Evolutionary conservation across 2,888 invertebrate genomes (phyloP), one percentile per base, ranked within the genome.

Genomic region (Galerucella nymphaeae): DNA sequence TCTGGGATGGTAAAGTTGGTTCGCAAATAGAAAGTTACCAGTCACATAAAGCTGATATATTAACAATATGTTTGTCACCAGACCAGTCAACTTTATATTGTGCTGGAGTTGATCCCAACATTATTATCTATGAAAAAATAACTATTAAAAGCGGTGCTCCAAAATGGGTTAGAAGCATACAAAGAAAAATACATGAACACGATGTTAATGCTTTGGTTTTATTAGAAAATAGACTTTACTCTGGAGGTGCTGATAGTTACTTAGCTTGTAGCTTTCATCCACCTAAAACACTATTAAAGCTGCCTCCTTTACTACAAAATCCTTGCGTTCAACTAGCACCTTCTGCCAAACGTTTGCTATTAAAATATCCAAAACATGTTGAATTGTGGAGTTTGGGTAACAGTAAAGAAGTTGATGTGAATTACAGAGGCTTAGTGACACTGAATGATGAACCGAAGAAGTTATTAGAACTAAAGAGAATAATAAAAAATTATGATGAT

Each of bases 1-100:
- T 98, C 83, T 98, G 97, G 97, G 96, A 97, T 88, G 93, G 94
- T 13, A 89, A 89, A 72, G 86, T 91, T 68, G 97, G 96, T 11
- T 91, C 94, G 10, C 90, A 94, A 82, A 90, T 95, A 72, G 94
- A 94, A 85, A 91, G 92, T 75, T 92, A 93, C 78, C 91, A 93
- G 78, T 93, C 93, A 62, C 94, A 97, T 82, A 92, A 92, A 80
- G 93, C 94, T 0, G 96, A 96, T 86, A 92, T 98, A 57, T 87
- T 96, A 45, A 87, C 93, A 1, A 83, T 97, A 74, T 91, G 91
- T 64, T 88, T 96, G 9, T 91, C 93, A 1, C 90, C 92, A 48
- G 90, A 93, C 76, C 91, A 93, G 82, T 90, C 89, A 30, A 89
- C 90, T 41, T 84, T 96, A 45, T 93, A 92, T 82, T 94, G 94